phyloP scores from a whole-genome alignment of 2,888 invertebrate genomes.

The Dinocampus coccinellae region DNA sequence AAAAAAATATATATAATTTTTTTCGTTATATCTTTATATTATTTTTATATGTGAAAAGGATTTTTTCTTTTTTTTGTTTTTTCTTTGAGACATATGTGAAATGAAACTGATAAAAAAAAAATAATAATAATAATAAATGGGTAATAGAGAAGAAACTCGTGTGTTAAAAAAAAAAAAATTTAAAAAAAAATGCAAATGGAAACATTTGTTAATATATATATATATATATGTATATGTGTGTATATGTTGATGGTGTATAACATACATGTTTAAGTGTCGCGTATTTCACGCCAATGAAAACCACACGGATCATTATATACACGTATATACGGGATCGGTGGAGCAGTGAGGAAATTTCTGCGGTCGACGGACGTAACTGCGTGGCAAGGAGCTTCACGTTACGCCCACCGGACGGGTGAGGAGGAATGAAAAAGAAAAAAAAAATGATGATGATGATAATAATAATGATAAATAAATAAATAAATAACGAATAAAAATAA shows the following conservation, averaged over 20 bases:
- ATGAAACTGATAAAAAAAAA: not conserved
- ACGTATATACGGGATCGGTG: constrained; percentile 49
- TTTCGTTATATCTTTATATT: too few species aligned
- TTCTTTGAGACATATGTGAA: not conserved
- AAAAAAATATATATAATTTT: too few species aligned
- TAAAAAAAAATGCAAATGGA: constrained; percentile 39
- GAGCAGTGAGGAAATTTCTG: constrained; percentile 48
- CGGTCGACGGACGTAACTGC: constrained; percentile 44
- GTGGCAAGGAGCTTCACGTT: constrained; percentile 49
- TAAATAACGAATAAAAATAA: too few species aligned
- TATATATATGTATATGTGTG: too few species aligned
- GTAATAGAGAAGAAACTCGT: not conserved
- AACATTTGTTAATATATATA: constrained; percentile 42
- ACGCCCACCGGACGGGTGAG: constrained; percentile 52
- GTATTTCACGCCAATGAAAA: constrained; percentile 54
- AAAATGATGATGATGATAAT: constrained; percentile 31
- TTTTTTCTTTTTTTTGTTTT: too few species aligned
- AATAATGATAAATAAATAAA: too few species aligned
- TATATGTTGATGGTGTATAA: not conserved
- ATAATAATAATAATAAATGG: not conserved
- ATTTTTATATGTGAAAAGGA: too few species aligned
- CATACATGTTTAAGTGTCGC: constrained; percentile 12
- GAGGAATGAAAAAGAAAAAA: constrained; percentile 30
- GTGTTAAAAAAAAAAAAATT: too few species aligned
- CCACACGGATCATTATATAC: constrained; percentile 54